Base-by-base conservation (phyloP, 2,888 invertebrate species). In the Hirudinaria manillensis region DNA sequence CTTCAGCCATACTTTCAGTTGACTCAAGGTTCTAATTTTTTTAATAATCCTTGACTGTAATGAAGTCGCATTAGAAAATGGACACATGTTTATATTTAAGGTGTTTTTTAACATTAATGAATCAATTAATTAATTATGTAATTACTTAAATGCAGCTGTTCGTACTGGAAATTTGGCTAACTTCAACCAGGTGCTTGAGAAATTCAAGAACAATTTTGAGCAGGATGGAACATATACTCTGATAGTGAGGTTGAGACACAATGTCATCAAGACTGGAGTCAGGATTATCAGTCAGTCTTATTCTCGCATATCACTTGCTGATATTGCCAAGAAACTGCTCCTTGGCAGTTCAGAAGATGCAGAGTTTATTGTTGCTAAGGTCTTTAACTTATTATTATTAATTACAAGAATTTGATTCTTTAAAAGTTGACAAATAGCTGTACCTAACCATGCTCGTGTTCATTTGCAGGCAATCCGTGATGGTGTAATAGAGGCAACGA, bases 201-300 rank as follows among this genome's bases (percentile, higher is more conserved):
- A 93, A 82, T 94, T 91, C 86, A 93, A 93, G 51, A 90, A 92
- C 0, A 92, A 94, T 84, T 99, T 99, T 85, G 91, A 94, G 79
- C 89, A 89, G 80, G 98, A 99, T 86, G 93, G 95, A 83, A 99
- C 99, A 0, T 95, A 94, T 82, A 96, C 97, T 34, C 87, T 99
- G 77, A 98, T 99, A 82, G 89, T 98, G 70, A 91, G 99, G 78
- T 88, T 99, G 75, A 90, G 97, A 75, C 99, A 99, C 85, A 99
- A 99, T 87, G 99, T 99, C 0, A 98, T 99, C 82, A 98, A 98
- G 87, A 98, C 99, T 19, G 97, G 96, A 0, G 93, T 98, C 75
- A 90, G 97, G 55, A 93, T 94, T 72, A 98, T 99, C 85, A 96
- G 95, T 0, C 86, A 94, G 38, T 96, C 97, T 0, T 99, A 99